Evolutionary conservation across 2,113 vertebrate species (phyloP).

Genomic region (Alethe diademata): DNA sequence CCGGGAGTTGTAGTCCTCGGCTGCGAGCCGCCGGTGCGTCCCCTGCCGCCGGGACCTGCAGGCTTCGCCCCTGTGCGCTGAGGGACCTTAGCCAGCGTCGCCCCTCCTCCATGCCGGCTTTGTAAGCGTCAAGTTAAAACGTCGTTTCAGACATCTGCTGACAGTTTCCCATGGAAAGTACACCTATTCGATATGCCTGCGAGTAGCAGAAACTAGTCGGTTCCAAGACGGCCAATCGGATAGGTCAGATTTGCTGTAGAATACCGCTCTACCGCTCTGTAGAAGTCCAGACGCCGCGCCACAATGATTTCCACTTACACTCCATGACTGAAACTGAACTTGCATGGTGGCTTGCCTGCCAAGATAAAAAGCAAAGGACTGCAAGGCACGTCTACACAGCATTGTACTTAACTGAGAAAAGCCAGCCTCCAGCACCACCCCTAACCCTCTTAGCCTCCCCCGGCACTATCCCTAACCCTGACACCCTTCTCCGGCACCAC

Average conservation of each 20-base stretch:
- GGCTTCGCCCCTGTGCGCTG: neutral
- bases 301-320: neutral
- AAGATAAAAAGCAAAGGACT: neutral
- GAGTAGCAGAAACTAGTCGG: neutral
- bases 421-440: neutral
- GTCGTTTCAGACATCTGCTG: neutral
- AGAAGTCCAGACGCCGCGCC: neutral
- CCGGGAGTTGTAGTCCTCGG: conserved; percentile 22
- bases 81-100: no score
- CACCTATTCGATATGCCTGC: neutral
- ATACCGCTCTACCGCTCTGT: neutral
- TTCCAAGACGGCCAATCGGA: neutral
- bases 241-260: neutral
- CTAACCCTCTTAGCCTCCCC: no score
- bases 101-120: neutral
- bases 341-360: neutral
- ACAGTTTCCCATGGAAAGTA: neutral
- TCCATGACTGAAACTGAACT: neutral
- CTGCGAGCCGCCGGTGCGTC: neutral
- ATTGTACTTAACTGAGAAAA: neutral
- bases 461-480: no score
- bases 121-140: neutral
- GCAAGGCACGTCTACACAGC: neutral
- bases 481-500: no score
- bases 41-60: no score